phyloP scores from a whole-genome alignment of 2,797 vertebrate species.

The Rhincodon typus region DNA sequence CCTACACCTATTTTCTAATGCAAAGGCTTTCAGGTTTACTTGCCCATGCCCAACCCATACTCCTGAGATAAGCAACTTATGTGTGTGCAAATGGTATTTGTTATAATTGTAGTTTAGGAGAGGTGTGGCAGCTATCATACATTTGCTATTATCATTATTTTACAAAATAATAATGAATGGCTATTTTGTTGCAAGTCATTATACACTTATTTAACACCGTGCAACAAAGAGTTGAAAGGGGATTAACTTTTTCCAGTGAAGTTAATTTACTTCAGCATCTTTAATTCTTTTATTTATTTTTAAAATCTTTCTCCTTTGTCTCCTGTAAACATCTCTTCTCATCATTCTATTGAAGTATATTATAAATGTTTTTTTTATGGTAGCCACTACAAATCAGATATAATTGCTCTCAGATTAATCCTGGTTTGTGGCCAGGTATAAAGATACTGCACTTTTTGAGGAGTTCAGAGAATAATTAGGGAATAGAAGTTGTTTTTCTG shows the following conservation, averaged over 20 bases:
- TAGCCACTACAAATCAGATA: background rate
- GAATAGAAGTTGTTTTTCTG: background rate
- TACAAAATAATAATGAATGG: no score
- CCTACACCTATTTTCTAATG: background rate
- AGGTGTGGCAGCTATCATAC: background rate
- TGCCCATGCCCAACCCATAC: background rate
- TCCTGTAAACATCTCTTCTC: background rate
- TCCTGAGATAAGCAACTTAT: no score
- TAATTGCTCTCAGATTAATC: constrained; percentile 6
- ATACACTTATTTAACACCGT: background rate
- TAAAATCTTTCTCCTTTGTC: background rate
- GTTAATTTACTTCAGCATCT: background rate
- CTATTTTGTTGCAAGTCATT: no score
- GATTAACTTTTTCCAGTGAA: background rate
- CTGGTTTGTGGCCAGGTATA: background rate
- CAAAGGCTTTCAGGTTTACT: background rate
- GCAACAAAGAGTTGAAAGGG: background rate
- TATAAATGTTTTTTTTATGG: background rate
- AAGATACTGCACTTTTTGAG: background rate
- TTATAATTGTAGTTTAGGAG: background rate
- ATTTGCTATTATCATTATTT: background rate
- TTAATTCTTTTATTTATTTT: background rate
- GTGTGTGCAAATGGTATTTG: background rate
- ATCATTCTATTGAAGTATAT: background rate
- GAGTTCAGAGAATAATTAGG: background rate